Conservation (phyloP, 2,113 vertebrate species). For the Progne subis region DNA sequence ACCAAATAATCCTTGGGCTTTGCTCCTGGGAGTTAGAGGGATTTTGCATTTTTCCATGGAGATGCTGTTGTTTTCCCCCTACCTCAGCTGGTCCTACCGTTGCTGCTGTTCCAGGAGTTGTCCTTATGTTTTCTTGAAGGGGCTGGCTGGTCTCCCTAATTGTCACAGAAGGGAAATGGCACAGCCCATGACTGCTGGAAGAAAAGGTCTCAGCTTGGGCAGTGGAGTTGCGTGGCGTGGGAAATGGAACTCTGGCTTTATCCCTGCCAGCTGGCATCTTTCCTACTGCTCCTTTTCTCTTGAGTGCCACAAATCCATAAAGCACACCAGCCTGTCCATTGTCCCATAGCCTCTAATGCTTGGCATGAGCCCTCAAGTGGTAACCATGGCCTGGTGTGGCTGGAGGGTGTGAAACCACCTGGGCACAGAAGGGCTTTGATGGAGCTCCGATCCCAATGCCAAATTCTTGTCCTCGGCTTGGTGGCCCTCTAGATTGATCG, state of each 20-base stretch:
- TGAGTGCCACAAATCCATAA: not conserved
- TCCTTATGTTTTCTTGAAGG: not conserved
- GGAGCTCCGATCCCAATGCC: not conserved
- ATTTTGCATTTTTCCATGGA: not conserved
- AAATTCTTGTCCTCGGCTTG: not conserved
- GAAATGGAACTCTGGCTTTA: not conserved
- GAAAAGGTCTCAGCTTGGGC: not conserved
- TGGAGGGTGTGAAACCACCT: not conserved
- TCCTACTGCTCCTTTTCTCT: not conserved
- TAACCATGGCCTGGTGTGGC: not conserved
- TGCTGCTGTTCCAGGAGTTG: not conserved
- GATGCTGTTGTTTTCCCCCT: not conserved
- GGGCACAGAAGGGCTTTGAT: not conserved
- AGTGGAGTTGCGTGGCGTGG: fast-evolving
- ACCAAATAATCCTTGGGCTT: not conserved
- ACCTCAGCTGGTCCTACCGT: not conserved
- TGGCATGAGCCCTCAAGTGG: fast-evolving
- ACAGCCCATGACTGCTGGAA: not conserved
- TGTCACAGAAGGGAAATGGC: not conserved
- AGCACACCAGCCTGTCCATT: not conserved
- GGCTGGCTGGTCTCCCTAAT: not conserved
- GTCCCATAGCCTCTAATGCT: not conserved
- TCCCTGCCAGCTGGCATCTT: not conserved
- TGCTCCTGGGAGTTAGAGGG: not conserved
- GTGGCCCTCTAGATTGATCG: not conserved